A percentile compares a stretch with the other conserved stretches of the same genome.
phyloP scores from a whole-genome alignment of 2,888 invertebrate species.

The Odontocerum albicorne region DNA sequence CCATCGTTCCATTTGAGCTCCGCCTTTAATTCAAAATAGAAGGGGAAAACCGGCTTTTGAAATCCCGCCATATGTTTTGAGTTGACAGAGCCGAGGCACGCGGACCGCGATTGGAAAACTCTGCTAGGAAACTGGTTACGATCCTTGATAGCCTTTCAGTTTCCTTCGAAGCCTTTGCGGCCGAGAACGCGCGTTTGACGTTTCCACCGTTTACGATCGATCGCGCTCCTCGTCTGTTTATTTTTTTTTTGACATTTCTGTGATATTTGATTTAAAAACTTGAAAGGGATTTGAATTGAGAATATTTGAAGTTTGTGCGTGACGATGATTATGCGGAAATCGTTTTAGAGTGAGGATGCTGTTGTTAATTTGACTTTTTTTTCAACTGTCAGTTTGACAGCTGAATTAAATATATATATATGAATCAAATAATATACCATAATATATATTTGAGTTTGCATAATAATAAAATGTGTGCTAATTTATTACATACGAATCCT shows the following conservation, averaged over 20 bases:
- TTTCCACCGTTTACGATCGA: constrained; percentile 10
- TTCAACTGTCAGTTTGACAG: constrained; percentile 13
- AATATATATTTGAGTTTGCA: too few species aligned
- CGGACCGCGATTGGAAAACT: constrained; percentile 21
- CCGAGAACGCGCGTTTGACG: constrained; percentile 28
- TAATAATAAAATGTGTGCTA: too few species aligned
- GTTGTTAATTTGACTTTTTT: too few species aligned
- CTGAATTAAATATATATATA: too few species aligned
- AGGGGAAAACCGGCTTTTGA: constrained; percentile 15
- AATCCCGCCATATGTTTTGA: constrained; percentile 10
- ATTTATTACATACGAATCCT: too few species aligned
- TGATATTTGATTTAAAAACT: too few species aligned
- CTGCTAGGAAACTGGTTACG: constrained; percentile 11
- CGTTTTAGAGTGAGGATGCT: too few species aligned
- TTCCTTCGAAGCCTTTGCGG: constrained; percentile 29
- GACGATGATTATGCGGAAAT: too few species aligned
- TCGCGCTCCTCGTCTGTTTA: constrained; percentile 7
- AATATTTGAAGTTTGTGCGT: constrained; percentile 19
- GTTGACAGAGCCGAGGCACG: constrained; percentile 17
- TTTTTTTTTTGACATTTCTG: too few species aligned
- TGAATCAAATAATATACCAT: too few species aligned
- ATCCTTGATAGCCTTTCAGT: constrained; percentile 29
- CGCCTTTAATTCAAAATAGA: constrained; percentile 3
- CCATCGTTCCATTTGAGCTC: background rate
- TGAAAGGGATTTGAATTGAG: too few species aligned